phyloP scores from a whole-genome alignment of 2,797 vertebrate species.

The Hippocampus kuda region DNA sequence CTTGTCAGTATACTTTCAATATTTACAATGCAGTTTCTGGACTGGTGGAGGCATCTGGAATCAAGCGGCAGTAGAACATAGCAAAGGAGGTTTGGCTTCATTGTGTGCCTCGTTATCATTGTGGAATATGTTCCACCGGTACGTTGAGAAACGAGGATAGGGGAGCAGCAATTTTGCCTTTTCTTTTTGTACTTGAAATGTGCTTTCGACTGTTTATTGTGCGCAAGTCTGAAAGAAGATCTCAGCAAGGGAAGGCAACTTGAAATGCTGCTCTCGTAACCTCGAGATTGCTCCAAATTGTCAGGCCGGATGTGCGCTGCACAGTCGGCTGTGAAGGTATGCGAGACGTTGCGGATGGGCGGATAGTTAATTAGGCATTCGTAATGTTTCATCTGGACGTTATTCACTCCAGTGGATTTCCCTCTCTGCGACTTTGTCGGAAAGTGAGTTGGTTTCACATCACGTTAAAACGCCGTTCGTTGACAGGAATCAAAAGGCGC shows the following conservation, averaged over 20 bases:
- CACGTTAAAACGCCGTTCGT: not conserved
- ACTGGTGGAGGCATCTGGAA: not conserved
- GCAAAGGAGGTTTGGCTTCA: too few relatives aligned
- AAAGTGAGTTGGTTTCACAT: not conserved
- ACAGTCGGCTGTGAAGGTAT: not conserved
- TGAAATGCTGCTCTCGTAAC: not conserved
- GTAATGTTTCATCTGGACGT: conserved; percentile 1
- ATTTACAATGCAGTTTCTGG: conserved; percentile 11
- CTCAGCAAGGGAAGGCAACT: not conserved
- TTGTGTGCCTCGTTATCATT: too few relatives aligned
- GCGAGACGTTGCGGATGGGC: not conserved
- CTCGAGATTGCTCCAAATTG: not conserved
- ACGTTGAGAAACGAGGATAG: too few relatives aligned
- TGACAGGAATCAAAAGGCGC: not conserved
- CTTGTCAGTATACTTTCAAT: conserved; percentile 9
- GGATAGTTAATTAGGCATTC: conserved; percentile 2
- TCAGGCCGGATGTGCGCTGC: not conserved
- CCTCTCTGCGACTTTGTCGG: not conserved
- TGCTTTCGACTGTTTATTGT: not conserved
- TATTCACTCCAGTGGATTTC: not conserved
- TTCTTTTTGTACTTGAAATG: not conserved
- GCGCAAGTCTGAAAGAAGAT: not conserved
- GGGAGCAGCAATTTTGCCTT: not conserved
- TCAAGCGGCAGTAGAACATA: not conserved
- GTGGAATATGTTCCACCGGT: too few relatives aligned